Evolutionary conservation across 2,888 invertebrate species (phyloP), one percentile per base, ranked within the genome.

Genomic region (Caenorhabditis plicata): DNA sequence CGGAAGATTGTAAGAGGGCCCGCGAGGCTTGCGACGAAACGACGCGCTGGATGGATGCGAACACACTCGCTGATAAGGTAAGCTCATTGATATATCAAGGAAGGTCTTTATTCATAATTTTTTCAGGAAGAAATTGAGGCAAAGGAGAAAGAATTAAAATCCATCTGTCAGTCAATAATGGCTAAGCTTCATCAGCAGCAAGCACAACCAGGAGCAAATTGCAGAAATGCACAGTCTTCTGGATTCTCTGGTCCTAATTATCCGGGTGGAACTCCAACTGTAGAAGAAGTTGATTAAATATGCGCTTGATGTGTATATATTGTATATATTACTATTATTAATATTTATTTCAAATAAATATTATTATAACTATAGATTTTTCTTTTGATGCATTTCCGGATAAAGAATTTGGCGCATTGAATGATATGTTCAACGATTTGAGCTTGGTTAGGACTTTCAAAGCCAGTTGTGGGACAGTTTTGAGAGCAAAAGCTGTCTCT

Each of bases 1-100:
- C 90, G 71, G 83, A 88, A 0, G 93, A 93, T 83, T 89, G 89
- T 83, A 88, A 87, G 74, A 87, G 85, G 42, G 89, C 92, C 78
- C 81, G 88, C 78, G 90, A 91, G 80, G 91, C 91, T 82, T 91
- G 91, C 85, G 90, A 90, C 74, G 91, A 92, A 80, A 88, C 89
- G 57, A 89, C 91, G 82, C 88, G 88, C 42, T 87, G 86, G 87
- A 74, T 87, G 62, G 86, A 87, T 50, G 75, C 81, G 29, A 87
- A 87, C 77, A 84, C 81, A 58, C 85, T 91, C 77, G 93, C 92
- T 29, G 92, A 92, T 71, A 92, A 92, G 38, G 40, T n/a, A n/a
- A n/a, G n/a, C n/a, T n/a, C n/a, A n/a, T n/a, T n/a, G n/a, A n/a
- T n/a, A n/a, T n/a, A n/a, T n/a, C n/a, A n/a, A n/a, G n/a, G n/a